Evolutionary conservation across 2,113 vertebrate genomes (phyloP), one percentile per base, ranked within the genome.

Genomic region (Apeltes quadracus): DNA sequence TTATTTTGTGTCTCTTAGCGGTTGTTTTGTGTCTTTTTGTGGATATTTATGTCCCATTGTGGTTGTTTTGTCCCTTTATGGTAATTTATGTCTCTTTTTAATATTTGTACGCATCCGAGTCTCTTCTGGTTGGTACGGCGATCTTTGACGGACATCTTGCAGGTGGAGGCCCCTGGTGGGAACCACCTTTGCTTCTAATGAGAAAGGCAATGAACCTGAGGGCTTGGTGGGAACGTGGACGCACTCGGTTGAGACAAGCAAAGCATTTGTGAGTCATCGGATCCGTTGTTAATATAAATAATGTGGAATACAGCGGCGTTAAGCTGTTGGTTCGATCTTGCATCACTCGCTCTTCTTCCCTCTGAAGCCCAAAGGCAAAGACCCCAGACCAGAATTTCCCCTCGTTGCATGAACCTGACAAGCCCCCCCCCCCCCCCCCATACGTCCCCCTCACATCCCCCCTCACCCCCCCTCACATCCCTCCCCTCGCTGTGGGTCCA

Each of bases 401-500:
- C 27, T 13, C 54, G 3, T 67, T 48, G 29, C 46, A 12, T 69
- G 22, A 75, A 53, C 29, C 71, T 72, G 75, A 72, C 54, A 69
- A 56, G 59, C 2, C 57, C 55, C 48, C 8, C 32, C 76, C 63
- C 54, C 51, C 67, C 23, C 32, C 11, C 36, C 36, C 29, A n/a
- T n/a, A 25, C 77, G 66, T 39, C 5, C 2, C 29, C 29, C 69
- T 76, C 61, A 72, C 58, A 72, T 76, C 36, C 77, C 79, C 76
- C 76, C 81, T 83, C 76, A 84, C 79, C 82, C 88, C 72, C 72
- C 73, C 73, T 85, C 62, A 41, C 50, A 13, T 66, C 75, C 69
- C 48, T 70, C 72, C 78, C 76, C 83, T 83, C 54, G 61, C 81
- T 63, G 76, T 81, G 90, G 91, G 83, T 83, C 92, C 92, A 93